Evolutionary conservation across 2,888 invertebrate species (phyloP), one percentile per base, ranked within the genome.

Genomic region (Gnatocerus cornutus): DNA sequence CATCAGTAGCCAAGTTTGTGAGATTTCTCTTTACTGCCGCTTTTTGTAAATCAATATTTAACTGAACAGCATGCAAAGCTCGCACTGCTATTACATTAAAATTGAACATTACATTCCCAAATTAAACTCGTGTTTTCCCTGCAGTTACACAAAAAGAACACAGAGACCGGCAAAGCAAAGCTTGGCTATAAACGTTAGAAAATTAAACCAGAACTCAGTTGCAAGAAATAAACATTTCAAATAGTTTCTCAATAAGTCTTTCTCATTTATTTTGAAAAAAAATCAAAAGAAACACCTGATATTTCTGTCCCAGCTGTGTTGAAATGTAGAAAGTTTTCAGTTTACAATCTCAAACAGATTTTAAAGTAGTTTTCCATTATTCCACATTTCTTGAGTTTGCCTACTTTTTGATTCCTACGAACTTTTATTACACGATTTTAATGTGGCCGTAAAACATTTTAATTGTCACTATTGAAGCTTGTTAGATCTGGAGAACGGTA

Each of bases 341-440:
- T 33, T 33, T 33, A 33, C 33, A 4, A 2, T 33, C 33, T n/a
- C 1, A 33, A 33, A n/a, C 7, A 33, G 33, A 33, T 33, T 33
- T 41, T 41, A n/a, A 41, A 41, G 41, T 41, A 10, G 10, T 41
- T 12, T 41, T 37, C 7, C 37, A 21, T 21, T 21, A 21, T 21
- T 21, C 21, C 7, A 33, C 10, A 2, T 41, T 41, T 6, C 41
- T 6, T 12, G 5, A 2, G 13, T 41, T 41, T 41, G 41, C 1
- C 41, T 50, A 29, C 21, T 50, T 50, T 46, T 16, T 16, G 46
- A 46, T 16, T 46, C 13, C 16, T 46, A 10, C 46, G 4, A 50
- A 21, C 10, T 50, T 50, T 50, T 29, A 29, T 50, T 46, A 27
- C 16, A 29, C n/a, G 16, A 46, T 13, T 46, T 46, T 33, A 33